Base-by-base conservation (phyloP, 2,888 invertebrate species). In the Protodeltote pygarga region DNA sequence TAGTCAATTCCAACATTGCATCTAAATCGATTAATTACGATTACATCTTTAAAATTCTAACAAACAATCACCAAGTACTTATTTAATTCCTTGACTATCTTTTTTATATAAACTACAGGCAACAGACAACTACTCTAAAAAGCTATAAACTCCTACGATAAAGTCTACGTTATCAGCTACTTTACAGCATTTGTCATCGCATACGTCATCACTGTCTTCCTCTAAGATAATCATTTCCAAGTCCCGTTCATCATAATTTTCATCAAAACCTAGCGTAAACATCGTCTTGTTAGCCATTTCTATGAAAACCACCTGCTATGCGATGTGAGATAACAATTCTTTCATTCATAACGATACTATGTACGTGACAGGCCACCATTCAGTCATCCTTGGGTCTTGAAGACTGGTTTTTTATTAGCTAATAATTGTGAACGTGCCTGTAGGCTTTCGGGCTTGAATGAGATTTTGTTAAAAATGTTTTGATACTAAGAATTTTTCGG, bases 281-380 rank as follows among this genome's bases (percentile, higher is more conserved):
- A 57, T 29, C 5, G 40, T 52, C 71, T 75, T 62, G 74, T 77
- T 75, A 73, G 55, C 47, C 72, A 63, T 73, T 77, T 75, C 77
- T 75, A 72, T 71, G 77, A 78, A 55, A 81, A 72, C 78, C 83
- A 84, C 84, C 83, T 86, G 85, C 80, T 73, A 77, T 71, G 79
- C 71, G 86, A 85, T 83, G 70, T 21, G 45, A 75, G 85, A 85
- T 87, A 86, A 79, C 73, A 70, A 58, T 38, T 61, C 65, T 75
- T 85, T 83, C 85, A 85, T 86, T 85, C 85, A 86, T 85, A 85
- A 85, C 81, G 68, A 79, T 67, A 69, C 59, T 54, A 57, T 46
- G 80, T 81, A 85, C 84, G 83, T 84, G 83, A 84, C 78, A 34
- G 60, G 51, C 50, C 38, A 52, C 46, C 63, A 61, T 67, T 68